Base-by-base conservation (phyloP, 2,797 vertebrate species). In the Alectoris magna region DNA sequence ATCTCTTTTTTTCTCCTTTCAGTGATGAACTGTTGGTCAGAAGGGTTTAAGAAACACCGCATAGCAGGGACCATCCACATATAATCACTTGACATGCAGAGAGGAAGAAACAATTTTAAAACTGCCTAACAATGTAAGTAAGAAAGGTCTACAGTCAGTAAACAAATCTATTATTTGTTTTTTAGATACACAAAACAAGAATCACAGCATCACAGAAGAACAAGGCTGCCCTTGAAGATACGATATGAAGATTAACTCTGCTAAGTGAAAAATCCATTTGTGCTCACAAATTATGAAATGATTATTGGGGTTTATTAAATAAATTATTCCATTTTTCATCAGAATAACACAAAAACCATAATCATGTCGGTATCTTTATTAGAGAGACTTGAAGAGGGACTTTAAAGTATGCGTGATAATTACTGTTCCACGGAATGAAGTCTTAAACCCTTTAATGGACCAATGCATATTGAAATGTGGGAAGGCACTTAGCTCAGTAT, bases 371-470 rank as follows among this genome's bases (percentile, higher is more conserved):
- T 67, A 75, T 64, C 44, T 90, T 29, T 41, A 76, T n/a, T n/a
- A 74, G 72, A 62, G 77, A 93, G 71, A 95, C 85, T 92, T 88
- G 71, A 91, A 96, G 78, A 96, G 94, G 91, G 22, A 89, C 48
- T 96, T 58, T 26, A 51, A 60, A 84, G 19, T 22, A 14, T 19
- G 41, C 26, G 49, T 34, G n/a, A 44, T 82, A 93, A 86, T 85
- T 6, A 3, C 55, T 68, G 26, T 6, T 46, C 38, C 78, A 34
- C 22, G 75, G 95, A 94, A 95, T 94, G 48, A 75, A 93, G 43
- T 79, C 70, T 23, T 90, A 87, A 87, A 14, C 1, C 9, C 58
- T 49, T 88, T 93, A 93, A 91, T 90, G 81, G 90, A 89, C 92
- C 95, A 94, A 94, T 51, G 63, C 80, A 46, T 24, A 51, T 22